phyloP scores from a whole-genome alignment of 2,888 invertebrate species.

The Nephrotoma flavescens region DNA sequence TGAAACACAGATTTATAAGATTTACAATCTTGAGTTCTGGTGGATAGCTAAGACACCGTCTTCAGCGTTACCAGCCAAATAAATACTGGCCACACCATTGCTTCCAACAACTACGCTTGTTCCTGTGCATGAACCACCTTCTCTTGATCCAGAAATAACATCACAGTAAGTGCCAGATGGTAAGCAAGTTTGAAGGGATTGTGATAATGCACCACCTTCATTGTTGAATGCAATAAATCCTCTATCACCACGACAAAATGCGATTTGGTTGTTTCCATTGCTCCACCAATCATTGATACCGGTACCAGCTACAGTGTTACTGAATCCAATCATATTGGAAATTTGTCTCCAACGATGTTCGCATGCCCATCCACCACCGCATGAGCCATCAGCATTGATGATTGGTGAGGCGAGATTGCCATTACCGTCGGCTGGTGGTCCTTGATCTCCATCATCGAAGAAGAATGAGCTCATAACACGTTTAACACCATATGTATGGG shows the following conservation, averaged over 20 bases:
- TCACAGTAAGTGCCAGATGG: slow-evolving; percentile 54
- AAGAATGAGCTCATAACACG: slow-evolving; percentile 67
- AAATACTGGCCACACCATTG: slow-evolving; percentile 5
- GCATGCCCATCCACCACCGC: slow-evolving; percentile 57
- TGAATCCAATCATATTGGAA: slow-evolving; percentile 55
- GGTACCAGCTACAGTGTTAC: slow-evolving; percentile 45
- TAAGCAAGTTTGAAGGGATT: slow-evolving; percentile 35
- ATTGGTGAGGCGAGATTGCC: slow-evolving; percentile 35
- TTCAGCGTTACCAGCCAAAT: background rate
- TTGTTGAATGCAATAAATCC: slow-evolving; percentile 59
- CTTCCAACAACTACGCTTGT: slow-evolving; percentile 2
- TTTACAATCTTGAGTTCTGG: background rate
- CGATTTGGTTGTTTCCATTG: slow-evolving; percentile 58
- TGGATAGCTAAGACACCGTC: slow-evolving; percentile 11
- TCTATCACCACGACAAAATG: slow-evolving; percentile 56
- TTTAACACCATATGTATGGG: slow-evolving; percentile 59
- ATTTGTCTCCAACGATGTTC: slow-evolving; percentile 69
- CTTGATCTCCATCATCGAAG: slow-evolving; percentile 35
- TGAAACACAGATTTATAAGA: background rate
- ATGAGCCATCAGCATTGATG: slow-evolving; percentile 43
- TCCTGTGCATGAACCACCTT: slow-evolving; percentile 37
- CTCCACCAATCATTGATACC: slow-evolving; percentile 54
- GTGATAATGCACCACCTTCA: slow-evolving; percentile 41
- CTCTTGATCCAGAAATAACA: slow-evolving; percentile 39
- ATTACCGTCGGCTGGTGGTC: slow-evolving; percentile 38